Conservation (phyloP, 2,113 vertebrate species). For the Alaudala cheleensis region DNA sequence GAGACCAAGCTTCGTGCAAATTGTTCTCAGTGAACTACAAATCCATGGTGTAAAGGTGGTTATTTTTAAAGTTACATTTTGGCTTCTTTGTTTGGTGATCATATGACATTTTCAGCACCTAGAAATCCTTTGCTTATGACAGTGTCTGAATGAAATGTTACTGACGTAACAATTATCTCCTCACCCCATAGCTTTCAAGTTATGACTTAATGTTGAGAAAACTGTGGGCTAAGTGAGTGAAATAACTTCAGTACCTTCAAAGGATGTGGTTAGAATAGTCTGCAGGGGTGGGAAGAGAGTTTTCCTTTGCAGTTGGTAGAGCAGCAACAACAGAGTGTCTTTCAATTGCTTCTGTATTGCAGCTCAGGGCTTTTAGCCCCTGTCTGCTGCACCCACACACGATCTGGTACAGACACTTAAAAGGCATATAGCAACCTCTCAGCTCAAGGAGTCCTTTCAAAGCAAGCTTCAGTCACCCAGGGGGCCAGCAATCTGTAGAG, state of each 20-base stretch:
- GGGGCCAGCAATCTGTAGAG: slow-evolving; percentile 6
- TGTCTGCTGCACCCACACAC: slow-evolving; percentile 54
- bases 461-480: slow-evolving; percentile 17
- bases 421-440: slow-evolving; percentile 32
- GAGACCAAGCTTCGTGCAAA: neutral
- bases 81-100: slow-evolving; percentile 3
- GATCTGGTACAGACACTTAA: slow-evolving; percentile 33
- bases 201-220: slow-evolving; percentile 63
- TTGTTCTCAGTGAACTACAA: neutral
- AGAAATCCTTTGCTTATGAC: neutral
- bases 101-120: slow-evolving; percentile 48
- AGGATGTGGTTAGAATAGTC: slow-evolving; percentile 62
- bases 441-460: slow-evolving; percentile 46
- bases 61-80: slow-evolving; percentile 31
- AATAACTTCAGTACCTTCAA: slow-evolving; percentile 61
- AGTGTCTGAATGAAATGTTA: slow-evolving; percentile 51
- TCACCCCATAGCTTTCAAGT: slow-evolving; percentile 21
- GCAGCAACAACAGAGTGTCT: slow-evolving; percentile 4
- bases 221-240: slow-evolving; percentile 59
- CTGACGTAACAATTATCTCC: slow-evolving; percentile 59
- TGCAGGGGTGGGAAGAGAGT: slow-evolving; percentile 38
- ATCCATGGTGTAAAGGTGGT: neutral
- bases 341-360: slow-evolving; percentile 23
- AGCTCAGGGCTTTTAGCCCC: slow-evolving; percentile 48
- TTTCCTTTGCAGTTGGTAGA: slow-evolving; percentile 40